Conservation (phyloP, 2,888 invertebrate species). For the Agrotis clavis region DNA sequence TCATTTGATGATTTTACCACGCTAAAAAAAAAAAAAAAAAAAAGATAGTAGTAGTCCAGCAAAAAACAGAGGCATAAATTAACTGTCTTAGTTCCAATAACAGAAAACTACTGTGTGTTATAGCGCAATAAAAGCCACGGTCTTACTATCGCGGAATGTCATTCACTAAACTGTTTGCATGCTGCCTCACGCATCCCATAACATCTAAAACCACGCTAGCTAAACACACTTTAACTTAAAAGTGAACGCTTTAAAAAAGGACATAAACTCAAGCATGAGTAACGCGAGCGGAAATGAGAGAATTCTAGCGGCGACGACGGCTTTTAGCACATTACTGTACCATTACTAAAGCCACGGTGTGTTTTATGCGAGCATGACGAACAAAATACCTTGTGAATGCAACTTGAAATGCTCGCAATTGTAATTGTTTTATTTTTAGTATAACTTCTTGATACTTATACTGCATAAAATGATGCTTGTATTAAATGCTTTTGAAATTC, state of each 20-base stretch:
- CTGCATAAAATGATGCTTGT: too few species aligned
- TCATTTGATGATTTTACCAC: too few species aligned
- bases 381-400: conserved; percentile 1
- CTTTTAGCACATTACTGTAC: conserved; percentile 55
- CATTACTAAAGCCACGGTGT: conserved; percentile 27
- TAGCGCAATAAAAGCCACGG: neutral
- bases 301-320: conserved; percentile 54
- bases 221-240: conserved; percentile 27
- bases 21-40: too few species aligned
- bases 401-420: neutral
- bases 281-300: conserved; percentile 59
- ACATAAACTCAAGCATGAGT: conserved; percentile 52
- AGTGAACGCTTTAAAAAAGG: conserved; percentile 50
- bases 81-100: too few species aligned
- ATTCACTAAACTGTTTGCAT: neutral
- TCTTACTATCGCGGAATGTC: neutral
- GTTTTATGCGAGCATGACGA: conserved; percentile 40
- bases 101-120: too few species aligned
- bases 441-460: too few species aligned
- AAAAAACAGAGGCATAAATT: too few species aligned
- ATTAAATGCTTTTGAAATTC: too few species aligned
- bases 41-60: too few species aligned
- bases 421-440: neutral
- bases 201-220: neutral
- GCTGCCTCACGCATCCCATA: neutral